These are phyloP conservation scores for Tautogolabrus adspersus DNA, from an alignment of 2,113 vertebrate genomes.

Conservation along the genomic window DNA sequence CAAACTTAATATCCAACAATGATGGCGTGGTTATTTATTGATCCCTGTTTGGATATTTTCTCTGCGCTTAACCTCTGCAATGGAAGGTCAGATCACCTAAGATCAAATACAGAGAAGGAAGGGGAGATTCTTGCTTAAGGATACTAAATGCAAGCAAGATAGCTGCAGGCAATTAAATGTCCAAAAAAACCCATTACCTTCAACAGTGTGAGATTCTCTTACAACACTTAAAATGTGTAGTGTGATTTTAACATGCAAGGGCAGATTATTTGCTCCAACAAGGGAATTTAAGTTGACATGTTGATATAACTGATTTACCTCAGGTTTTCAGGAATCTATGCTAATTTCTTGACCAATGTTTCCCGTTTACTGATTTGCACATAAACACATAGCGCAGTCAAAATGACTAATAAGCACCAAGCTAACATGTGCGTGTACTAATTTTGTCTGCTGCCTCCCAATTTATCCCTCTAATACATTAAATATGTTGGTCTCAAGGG, in stretches of 20 bases:
- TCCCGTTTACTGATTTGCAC: slow-evolving; percentile 14
- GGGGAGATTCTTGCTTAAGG: background rate
- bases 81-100: background rate
- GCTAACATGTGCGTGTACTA: background rate
- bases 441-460: background rate
- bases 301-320: background rate
- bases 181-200: background rate
- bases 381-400: background rate
- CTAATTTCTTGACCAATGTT: background rate
- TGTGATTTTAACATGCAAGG: background rate
- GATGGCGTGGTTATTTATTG: background rate
- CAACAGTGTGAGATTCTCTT: background rate
- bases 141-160: background rate
- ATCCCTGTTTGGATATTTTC: background rate
- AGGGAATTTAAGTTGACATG: background rate
- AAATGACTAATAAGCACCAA: slow-evolving; percentile 1
- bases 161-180: background rate
- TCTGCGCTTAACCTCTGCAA: background rate
- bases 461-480: background rate
- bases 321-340: slow-evolving; percentile 1
- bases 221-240: background rate
- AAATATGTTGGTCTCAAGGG: background rate
- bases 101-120: background rate
- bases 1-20: slow-evolving; percentile 10
- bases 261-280: background rate